These are phyloP conservation scores for Sitophilus oryzae DNA, from an alignment of 1,140 invertebrate species.

Conservation along the genomic window DNA sequence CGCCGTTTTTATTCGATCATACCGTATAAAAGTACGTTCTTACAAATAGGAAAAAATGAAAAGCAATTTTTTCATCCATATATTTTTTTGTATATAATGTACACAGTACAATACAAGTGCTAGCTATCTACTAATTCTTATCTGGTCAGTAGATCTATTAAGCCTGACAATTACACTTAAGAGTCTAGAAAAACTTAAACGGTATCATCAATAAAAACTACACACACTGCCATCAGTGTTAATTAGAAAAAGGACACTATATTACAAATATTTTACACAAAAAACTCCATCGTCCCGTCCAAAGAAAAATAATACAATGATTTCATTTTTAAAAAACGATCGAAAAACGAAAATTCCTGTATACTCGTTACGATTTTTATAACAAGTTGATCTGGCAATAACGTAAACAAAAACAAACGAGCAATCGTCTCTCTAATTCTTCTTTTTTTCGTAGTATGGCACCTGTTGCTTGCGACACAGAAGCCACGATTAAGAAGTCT, in stretches of 20 bases:
- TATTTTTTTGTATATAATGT: slow-evolving; percentile 40
- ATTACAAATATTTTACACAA: slow-evolving; percentile 38
- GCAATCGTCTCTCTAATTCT: too few species aligned
- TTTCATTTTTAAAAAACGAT: slow-evolving; percentile 10
- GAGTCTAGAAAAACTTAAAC: slow-evolving; percentile 27
- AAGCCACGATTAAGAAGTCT: too few species aligned
- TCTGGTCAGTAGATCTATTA: slow-evolving; percentile 37
- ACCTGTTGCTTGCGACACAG: too few species aligned
- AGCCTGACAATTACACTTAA: slow-evolving; percentile 35
- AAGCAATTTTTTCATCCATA: slow-evolving; percentile 36
- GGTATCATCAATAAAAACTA: slow-evolving; percentile 32
- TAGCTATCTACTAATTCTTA: slow-evolving; percentile 34
- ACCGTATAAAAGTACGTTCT: too few species aligned
- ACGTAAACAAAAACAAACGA: slow-evolving; percentile 19
- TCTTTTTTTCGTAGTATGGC: neutral
- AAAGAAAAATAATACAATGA: slow-evolving; percentile 9
- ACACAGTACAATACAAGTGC: slow-evolving; percentile 40
- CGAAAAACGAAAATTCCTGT: too few species aligned
- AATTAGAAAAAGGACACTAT: slow-evolving; percentile 37
- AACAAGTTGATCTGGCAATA: too few species aligned
- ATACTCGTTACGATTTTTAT: too few species aligned
- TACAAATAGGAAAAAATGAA: too few species aligned
- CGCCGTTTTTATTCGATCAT: too few species aligned
- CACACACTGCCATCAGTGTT: slow-evolving; percentile 7
- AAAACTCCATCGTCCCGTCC: slow-evolving; percentile 32